Base-by-base conservation (phyloP, 2,113 vertebrate species). In the Microtus montanus region DNA sequence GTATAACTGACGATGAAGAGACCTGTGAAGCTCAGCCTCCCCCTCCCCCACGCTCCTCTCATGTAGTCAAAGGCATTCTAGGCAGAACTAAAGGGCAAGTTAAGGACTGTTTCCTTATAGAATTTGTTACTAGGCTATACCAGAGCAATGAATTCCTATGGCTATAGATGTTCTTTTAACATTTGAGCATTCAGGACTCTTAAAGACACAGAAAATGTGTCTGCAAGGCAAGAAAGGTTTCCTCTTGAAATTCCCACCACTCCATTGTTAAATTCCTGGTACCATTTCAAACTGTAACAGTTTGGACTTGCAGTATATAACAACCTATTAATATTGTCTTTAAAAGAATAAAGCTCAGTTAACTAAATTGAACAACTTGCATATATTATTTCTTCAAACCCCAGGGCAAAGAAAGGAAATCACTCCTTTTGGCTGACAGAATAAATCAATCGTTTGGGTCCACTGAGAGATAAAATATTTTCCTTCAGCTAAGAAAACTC, bases 391-490 rank as follows among this genome's bases (percentile, higher is more conserved):
- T 64, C 58, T 87, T 95, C 70, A 79, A 87, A 87, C 89, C 91
- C 68, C 63, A 84, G 87, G 17, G 28, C 89, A 89, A 87, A 91
- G 44, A 92, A 95, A 92, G 28, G 13, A 92, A 95, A 92, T 85
- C 64, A 64, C 54, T 87, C 84, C 66, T 83, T 91, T 74, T 68
- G 38, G 79, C 54, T 82, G 9, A 49, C 1, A 82, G 68, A 79
- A 94, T 87, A 74, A 88, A 58, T 41, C 47, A 88, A 58, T 41
- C 47, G 13, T 22, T n/a, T 66, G 70, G 5, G 52, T 52, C 44
- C 90, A 83, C 5, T 11, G 44, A 41, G 82, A 24, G 26, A 12
- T n/a, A 33, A 63, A 58, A 68, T 38, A 77, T 47, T 63, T 86
- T 90, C 61, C 73, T 83, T 86, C 33, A 35, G 41, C 68, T 74